Conservation (phyloP, 2,113 vertebrate species). For the Chloroceryle aenea region DNA sequence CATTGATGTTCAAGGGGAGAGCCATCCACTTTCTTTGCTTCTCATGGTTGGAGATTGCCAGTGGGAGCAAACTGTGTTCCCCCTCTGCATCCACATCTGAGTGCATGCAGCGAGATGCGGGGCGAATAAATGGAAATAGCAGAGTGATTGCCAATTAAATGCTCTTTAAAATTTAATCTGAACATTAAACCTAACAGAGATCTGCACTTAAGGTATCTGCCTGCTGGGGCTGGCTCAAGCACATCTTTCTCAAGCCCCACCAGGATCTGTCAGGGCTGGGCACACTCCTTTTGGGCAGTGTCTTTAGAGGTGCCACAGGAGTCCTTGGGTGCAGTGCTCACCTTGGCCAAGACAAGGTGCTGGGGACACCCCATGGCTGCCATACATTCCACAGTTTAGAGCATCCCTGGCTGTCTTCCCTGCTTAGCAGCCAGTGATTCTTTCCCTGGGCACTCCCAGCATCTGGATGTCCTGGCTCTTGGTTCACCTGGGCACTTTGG, state of each 20-base stretch:
- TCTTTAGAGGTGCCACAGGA: neutral
- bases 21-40: neutral
- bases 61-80: neutral
- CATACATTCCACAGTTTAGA: neutral
- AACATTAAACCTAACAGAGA: neutral
- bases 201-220: neutral
- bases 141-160: conserved; percentile 50
- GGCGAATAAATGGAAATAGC: neutral
- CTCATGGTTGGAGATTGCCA: accelerated
- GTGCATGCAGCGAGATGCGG: neutral
- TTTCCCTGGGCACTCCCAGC: neutral
- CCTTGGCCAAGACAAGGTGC: neutral
- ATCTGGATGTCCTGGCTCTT: neutral
- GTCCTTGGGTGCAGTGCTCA: accelerated
- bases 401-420: neutral
- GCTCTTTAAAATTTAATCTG: conserved; percentile 49
- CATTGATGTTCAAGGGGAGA: neutral
- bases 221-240: neutral
- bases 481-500: neutral
- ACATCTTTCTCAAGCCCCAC: neutral
- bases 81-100: neutral
- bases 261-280: neutral
- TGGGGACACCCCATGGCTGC: accelerated
- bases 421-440: neutral
- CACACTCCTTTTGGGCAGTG: accelerated